phyloP scores from a whole-genome alignment of 2,113 vertebrate genomes.

The Malurus melanocephalus region DNA sequence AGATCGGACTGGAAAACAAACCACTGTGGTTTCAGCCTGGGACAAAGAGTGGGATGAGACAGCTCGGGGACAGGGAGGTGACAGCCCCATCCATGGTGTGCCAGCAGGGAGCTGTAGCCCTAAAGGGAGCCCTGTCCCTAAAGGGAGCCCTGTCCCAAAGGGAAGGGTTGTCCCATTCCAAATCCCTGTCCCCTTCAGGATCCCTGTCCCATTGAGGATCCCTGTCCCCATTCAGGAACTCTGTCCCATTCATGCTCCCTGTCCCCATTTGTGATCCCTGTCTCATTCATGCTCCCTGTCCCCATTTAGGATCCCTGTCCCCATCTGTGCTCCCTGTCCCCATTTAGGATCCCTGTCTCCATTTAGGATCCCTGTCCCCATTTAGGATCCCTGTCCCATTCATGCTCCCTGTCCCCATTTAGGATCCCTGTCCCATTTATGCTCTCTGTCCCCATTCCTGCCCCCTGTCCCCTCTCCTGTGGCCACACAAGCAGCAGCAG shows the following conservation, averaged over 20 bases:
- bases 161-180: background rate
- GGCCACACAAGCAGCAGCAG: fast-evolving
- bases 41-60: background rate
- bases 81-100: background rate
- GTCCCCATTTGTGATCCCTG: fast-evolving
- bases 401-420: background rate
- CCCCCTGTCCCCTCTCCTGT: fast-evolving
- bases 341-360: background rate
- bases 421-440: fast-evolving
- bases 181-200: fast-evolving
- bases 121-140: background rate
- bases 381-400: too few species aligned
- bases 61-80: background rate
- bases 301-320: background rate
- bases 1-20: slow-evolving; percentile 42
- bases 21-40: background rate
- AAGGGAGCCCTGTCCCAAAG: background rate
- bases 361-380: fast-evolving
- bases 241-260: fast-evolving
- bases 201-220: fast-evolving
- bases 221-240: background rate
- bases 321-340: background rate
- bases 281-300: fast-evolving
- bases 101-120: background rate
- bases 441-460: background rate